Percentiles rank a stretch among this genome's conserved stretches.
phyloP scores from a whole-genome alignment of 2,888 invertebrate species.

The Agapostemon virescens region DNA sequence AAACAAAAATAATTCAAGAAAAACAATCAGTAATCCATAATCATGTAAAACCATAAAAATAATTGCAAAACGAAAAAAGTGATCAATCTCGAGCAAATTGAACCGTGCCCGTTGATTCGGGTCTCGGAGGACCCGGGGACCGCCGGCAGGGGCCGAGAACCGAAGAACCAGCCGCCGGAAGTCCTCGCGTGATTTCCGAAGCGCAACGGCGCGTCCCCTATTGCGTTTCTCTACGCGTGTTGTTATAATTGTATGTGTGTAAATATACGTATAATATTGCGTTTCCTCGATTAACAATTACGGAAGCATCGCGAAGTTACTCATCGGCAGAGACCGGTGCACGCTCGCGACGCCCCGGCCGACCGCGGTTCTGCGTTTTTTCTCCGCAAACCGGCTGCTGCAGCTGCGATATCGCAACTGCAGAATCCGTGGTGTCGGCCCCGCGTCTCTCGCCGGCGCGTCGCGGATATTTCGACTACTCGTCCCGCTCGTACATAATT shows the following conservation, averaged over 20 bases:
- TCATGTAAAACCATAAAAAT: no score
- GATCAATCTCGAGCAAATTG: not conserved
- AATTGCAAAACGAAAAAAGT: no score
- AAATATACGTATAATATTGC: slow-evolving; percentile 52
- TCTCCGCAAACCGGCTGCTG: not conserved
- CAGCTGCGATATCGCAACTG: not conserved
- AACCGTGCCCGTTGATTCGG: not conserved
- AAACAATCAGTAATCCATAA: no score
- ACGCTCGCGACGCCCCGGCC: not conserved
- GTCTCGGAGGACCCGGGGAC: not conserved
- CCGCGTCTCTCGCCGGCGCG: slow-evolving; percentile 1
- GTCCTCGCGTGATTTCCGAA: not conserved
- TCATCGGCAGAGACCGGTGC: slow-evolving; percentile 15
- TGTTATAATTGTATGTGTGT: slow-evolving; percentile 24
- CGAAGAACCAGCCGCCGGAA: not conserved
- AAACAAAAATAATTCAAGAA: no score
- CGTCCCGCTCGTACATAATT: slow-evolving; percentile 8
- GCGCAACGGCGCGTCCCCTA: slow-evolving; percentile 14
- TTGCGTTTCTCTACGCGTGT: slow-evolving; percentile 45
- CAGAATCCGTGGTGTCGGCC: no score
- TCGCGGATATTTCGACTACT: slow-evolving; percentile 1
- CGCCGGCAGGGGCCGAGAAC: not conserved
- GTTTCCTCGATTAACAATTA: slow-evolving; percentile 48
- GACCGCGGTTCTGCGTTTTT: no score
- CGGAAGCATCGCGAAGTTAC: slow-evolving; percentile 57